A percentile compares a stretch with the other conserved stretches of the same genome.
Evolutionary conservation across 23 tunicate genomes (phyloP).

Genomic region (Aplidium turbinatum): DNA sequence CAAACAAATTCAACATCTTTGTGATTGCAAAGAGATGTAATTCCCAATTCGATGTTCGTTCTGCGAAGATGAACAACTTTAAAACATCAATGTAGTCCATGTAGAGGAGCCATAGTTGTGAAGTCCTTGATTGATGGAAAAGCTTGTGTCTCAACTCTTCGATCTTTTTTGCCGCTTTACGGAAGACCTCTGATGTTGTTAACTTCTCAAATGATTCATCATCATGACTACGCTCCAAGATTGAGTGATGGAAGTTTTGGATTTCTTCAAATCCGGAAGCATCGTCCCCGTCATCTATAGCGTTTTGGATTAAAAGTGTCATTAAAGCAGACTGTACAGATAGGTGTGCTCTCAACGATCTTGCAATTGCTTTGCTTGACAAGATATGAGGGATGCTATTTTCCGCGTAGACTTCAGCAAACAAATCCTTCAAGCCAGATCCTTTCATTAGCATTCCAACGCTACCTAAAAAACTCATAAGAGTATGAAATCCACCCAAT

Average conservation of each 20-base stretch:
- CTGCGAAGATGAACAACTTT: slow-evolving; percentile 10
- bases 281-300: too few relatives aligned
- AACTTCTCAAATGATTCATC: too few relatives aligned
- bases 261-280: too few relatives aligned
- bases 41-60: neutral
- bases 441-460: slow-evolving; percentile 9
- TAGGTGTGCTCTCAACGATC: slow-evolving; percentile 6
- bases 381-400: slow-evolving; percentile 9
- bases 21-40: neutral
- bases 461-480: slow-evolving; percentile 5
- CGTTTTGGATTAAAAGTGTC: too few relatives aligned
- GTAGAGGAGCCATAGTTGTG: slow-evolving; percentile 7
- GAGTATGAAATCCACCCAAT: slow-evolving; percentile 14
- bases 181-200: too few relatives aligned
- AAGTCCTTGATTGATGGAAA: slow-evolving; percentile 4
- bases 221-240: too few relatives aligned
- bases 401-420: slow-evolving; percentile 11
- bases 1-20: slow-evolving; percentile 9
- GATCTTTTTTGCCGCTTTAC: too few relatives aligned
- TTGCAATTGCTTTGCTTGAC: slow-evolving; percentile 5
- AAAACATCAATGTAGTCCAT: slow-evolving; percentile 1
- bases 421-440: neutral
- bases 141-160: neutral
- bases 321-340: neutral
- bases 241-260: too few relatives aligned